Conservation (phyloP, 2,888 invertebrate species). For the Clivina fossor region DNA sequence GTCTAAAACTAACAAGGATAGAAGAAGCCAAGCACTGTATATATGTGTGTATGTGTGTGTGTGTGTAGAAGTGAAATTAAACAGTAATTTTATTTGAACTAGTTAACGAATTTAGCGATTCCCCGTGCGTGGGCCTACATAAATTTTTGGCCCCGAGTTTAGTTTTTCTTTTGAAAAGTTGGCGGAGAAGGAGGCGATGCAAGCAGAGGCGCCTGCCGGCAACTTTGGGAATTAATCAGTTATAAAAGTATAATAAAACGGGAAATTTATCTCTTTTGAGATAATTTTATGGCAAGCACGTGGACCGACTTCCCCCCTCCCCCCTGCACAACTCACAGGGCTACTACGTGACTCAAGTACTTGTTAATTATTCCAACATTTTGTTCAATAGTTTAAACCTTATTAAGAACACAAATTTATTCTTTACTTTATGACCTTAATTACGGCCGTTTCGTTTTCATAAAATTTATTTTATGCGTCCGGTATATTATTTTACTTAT, state of each 20-base stretch:
- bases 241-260: conserved; percentile 24
- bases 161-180: conserved; percentile 21
- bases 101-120: conserved; percentile 27
- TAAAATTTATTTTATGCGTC: too few species aligned
- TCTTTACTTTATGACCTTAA: too few species aligned
- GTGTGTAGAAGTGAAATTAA: conserved; percentile 20
- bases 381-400: too few species aligned
- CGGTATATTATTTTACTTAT: too few species aligned
- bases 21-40: too few species aligned
- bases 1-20: too few species aligned
- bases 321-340: too few species aligned
- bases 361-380: too few species aligned
- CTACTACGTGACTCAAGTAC: too few species aligned
- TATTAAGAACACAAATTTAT: too few species aligned
- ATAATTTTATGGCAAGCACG: conserved; percentile 15
- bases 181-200: not conserved
- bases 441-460: too few species aligned
- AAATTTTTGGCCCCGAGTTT: conserved; percentile 17
- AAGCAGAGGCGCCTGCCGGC: not conserved
- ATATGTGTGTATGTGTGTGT: too few species aligned
- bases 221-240: conserved; percentile 30
- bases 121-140: conserved; percentile 15
- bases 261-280: conserved; percentile 16
- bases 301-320: conserved; percentile 1
- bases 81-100: conserved; percentile 26